phyloP scores from a whole-genome alignment of 2,888 invertebrate species.

The Callinectes sapidus region DNA sequence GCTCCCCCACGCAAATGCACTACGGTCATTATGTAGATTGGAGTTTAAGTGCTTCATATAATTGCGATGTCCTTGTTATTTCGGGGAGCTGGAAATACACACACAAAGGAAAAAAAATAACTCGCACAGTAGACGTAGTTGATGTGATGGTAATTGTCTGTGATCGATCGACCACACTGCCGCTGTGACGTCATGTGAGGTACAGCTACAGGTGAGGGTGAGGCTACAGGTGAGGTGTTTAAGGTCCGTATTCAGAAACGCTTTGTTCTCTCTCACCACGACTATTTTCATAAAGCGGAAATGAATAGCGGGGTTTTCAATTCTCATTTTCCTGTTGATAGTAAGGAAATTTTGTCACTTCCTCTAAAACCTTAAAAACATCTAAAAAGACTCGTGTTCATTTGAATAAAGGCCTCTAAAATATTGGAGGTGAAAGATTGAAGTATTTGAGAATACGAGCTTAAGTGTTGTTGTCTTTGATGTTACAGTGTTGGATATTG shows the following conservation, averaged over 20 bases:
- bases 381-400: too few species aligned
- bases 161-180: neutral
- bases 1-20: neutral
- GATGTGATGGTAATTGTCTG: neutral
- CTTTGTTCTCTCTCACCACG: too few species aligned
- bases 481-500: neutral
- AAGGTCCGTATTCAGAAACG: too few species aligned
- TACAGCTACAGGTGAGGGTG: neutral
- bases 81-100: constrained; percentile 2
- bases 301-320: too few species aligned
- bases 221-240: neutral
- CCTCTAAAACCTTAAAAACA: too few species aligned
- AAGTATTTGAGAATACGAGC: too few species aligned
- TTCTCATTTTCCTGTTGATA: too few species aligned
- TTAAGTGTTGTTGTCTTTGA: neutral
- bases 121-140: neutral
- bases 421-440: too few species aligned
- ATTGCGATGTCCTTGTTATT: neutral
- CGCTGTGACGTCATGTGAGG: neutral
- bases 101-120: neutral
- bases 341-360: too few species aligned
- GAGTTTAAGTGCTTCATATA: neutral
- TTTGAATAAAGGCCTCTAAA: too few species aligned
- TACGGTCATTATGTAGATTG: constrained; percentile 4
- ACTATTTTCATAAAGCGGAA: too few species aligned